Base-by-base conservation (phyloP, 2,888 invertebrate species). In the Eilema griseolum region DNA sequence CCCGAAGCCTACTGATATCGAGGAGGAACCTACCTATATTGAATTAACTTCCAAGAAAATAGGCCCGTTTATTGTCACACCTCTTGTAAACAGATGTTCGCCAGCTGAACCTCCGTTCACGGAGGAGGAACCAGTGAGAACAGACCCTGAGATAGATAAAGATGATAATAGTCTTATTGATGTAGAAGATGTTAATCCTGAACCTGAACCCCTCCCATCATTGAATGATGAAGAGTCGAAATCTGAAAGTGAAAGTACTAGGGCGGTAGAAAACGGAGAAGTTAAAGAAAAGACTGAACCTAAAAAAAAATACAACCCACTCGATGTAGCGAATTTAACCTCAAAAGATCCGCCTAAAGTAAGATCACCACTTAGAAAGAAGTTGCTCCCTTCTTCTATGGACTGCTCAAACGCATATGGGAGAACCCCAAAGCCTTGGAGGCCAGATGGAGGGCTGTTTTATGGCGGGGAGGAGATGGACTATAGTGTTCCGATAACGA, bases 401-500 rank as follows among this genome's bases (percentile, higher is more conserved):
- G 94, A 95, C 46, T 90, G 87, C 78, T 80, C 89, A 4, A 95
- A 91, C 74, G 87, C 90, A 3, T 92, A 93, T 72, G 94, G 93
- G 31, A 90, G 95, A 76, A 92, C 95, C 61, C 96, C 96, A 10
- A 96, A 96, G 83, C 96, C 96, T n/a, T 96, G 96, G 96, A 94
- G 96, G 70, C 96, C 96, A 26, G 96, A 96, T 65, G 89, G 91
- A 66, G 87, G 90, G 72, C 87, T 90, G 69, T 89, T 87, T 80
- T 91, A 93, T 84, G 87, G 93, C 61, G 94, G 95, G 24, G 95
- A 95, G 41, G 96, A 96, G 73, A 96, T 97, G 79, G 98, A 98
- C 93, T 98, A 97, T 95, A 98, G 97, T 86, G 96, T 98, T 85
- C 98, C 98, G 63, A 98, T 98, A 82, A 98, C 98, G 64, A 98